Evolutionary conservation across 2,113 vertebrate species (phyloP).

Genomic region (Zeus faber): DNA sequence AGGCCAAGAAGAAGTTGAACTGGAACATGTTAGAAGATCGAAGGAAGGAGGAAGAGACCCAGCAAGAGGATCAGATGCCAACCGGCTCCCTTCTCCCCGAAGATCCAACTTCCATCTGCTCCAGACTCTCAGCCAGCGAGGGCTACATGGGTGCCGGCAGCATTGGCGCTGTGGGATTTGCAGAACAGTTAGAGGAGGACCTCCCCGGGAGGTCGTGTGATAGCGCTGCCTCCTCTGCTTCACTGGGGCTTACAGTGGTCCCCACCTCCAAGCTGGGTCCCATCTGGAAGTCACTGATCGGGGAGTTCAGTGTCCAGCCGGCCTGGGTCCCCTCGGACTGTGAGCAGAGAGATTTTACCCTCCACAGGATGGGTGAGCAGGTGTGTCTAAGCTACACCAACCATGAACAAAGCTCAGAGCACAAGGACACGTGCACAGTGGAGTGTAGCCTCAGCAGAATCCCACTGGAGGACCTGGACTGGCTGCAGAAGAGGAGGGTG

Average conservation of each 20-base stretch:
- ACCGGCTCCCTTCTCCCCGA: conserved; percentile 53
- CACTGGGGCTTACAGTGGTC: conserved; percentile 72
- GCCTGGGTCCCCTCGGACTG: conserved; percentile 57
- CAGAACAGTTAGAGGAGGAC: conserved; percentile 54
- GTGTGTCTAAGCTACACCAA: conserved; percentile 75
- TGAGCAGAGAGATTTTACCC: conserved; percentile 68
- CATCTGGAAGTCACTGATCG: conserved; percentile 84
- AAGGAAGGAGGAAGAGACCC: conserved; percentile 68
- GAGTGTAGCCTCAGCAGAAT: conserved; percentile 76
- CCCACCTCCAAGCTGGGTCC: conserved; percentile 52
- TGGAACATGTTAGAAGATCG: conserved; percentile 95
- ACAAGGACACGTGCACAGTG: conserved; percentile 52
- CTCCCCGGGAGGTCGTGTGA: conserved; percentile 54
- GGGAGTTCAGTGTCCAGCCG: conserved; percentile 79
- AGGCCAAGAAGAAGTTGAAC: conserved; percentile 80
- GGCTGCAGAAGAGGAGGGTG: conserved; percentile 91
- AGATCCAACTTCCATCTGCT: neutral
- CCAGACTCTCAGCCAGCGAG: conserved; percentile 22
- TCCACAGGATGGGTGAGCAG: conserved; percentile 73
- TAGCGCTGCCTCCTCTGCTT: conserved; percentile 34
- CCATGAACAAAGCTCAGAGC: conserved; percentile 45
- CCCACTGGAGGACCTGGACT: conserved; percentile 86
- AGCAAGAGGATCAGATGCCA: conserved; percentile 42
- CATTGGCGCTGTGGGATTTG: neutral
- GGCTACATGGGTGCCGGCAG: conserved; percentile 50